Percentiles rank a stretch among this genome's conserved stretches.
Evolutionary conservation across 1,140 invertebrate genomes (phyloP).

Genomic region (Heterodera carotae): DNA sequence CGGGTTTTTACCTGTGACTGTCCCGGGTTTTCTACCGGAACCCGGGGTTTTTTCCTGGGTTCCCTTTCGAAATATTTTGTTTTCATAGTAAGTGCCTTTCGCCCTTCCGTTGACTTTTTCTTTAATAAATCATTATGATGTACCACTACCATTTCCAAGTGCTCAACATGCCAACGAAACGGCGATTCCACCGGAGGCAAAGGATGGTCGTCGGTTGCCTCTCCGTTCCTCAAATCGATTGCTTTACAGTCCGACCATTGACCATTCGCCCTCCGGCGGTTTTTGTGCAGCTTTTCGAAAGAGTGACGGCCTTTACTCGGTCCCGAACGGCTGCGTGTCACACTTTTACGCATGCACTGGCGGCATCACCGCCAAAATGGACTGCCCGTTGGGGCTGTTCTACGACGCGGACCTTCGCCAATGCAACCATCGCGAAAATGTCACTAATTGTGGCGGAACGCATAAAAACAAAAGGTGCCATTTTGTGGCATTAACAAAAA

Average conservation of each 20-base stretch:
- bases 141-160: not conserved
- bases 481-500: not conserved
- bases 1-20: too few relatives aligned
- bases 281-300: constrained; percentile 20
- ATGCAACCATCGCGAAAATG: constrained; percentile 17
- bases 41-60: too few relatives aligned
- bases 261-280: not conserved
- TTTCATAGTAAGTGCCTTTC: too few relatives aligned
- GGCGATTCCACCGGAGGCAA: not conserved
- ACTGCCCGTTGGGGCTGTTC: constrained; percentile 29
- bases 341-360: constrained; percentile 14
- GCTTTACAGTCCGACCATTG: constrained; percentile 1
- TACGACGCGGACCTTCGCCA: constrained; percentile 17
- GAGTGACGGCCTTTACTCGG: constrained; percentile 2
- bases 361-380: constrained; percentile 12
- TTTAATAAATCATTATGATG: too few relatives aligned
- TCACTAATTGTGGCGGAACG: constrained; percentile 15
- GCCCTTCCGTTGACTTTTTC: too few relatives aligned
- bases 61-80: too few relatives aligned
- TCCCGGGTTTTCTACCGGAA: too few relatives aligned
- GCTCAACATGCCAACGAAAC: not conserved
- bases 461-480: not conserved
- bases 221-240: not conserved
- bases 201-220: not conserved
- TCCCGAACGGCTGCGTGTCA: not conserved